Conservation (phyloP, 2,888 invertebrate genomes). For the Volucella bombylans region DNA sequence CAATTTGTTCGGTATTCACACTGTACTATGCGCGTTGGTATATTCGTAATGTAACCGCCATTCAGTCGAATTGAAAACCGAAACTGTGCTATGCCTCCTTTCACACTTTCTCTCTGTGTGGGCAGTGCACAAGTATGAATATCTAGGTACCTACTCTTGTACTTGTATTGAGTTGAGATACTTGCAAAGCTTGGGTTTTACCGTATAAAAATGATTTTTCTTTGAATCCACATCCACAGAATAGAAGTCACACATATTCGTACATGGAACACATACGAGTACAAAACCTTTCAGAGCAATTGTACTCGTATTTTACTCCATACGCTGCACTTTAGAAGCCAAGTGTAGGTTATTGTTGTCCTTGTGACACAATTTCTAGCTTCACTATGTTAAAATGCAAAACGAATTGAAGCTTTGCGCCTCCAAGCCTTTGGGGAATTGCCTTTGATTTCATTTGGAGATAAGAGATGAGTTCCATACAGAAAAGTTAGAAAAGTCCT, state of each 20-base stretch:
- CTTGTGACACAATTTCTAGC: constrained; percentile 69
- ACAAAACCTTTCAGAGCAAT: too few relatives aligned
- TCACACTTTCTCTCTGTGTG: not conserved
- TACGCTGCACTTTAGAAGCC: too few relatives aligned
- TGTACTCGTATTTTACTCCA: too few relatives aligned
- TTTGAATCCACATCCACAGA: constrained; percentile 28
- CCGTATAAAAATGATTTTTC: constrained; percentile 24
- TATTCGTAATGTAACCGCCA: constrained; percentile 68
- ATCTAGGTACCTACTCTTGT: not conserved
- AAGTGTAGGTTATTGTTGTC: constrained; percentile 67
- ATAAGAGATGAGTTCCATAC: constrained; percentile 64
- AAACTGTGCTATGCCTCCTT: constrained; percentile 64
- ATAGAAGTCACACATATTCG: not conserved
- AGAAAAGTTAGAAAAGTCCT: constrained; percentile 7
- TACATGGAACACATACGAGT: constrained; percentile 28
- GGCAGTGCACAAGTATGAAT: too few relatives aligned
- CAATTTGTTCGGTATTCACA: constrained; percentile 72
- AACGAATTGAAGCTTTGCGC: constrained; percentile 18
- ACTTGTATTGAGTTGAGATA: not conserved
- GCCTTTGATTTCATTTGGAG: constrained; percentile 73
- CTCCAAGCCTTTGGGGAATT: constrained; percentile 61
- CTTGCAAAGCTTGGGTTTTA: constrained; percentile 13
- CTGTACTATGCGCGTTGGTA: not conserved
- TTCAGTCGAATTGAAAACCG: constrained; percentile 73
- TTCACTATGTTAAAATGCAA: constrained; percentile 37